phyloP scores from a whole-genome alignment of 2,888 invertebrate genomes.

The Heliconius ismenius region DNA sequence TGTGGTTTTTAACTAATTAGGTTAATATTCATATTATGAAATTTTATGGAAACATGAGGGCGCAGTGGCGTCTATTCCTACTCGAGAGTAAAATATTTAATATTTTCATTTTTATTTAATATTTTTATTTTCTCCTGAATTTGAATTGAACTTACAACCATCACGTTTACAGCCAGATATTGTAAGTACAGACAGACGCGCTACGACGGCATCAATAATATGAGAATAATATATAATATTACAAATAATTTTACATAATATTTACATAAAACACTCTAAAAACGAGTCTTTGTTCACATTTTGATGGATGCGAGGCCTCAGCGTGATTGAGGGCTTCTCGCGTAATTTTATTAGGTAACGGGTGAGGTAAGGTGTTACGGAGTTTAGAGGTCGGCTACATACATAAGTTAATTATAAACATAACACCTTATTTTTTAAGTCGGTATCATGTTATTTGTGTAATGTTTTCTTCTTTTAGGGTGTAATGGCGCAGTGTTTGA shows the following conservation, averaged over 20 bases:
- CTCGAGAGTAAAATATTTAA: no score
- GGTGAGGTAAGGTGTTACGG: constrained; percentile 26
- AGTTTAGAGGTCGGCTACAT: constrained; percentile 19
- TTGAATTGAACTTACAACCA: no score
- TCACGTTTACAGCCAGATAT: no score
- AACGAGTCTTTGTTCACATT: constrained; percentile 37
- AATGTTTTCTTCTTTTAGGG: neutral
- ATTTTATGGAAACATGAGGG: no score
- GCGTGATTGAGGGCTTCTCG: constrained; percentile 37
- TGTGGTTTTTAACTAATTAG: no score
- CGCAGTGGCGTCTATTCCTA: no score
- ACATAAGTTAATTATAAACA: constrained; percentile 14
- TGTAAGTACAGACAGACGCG: no score
- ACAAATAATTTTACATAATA: constrained; percentile 3
- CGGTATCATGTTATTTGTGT: neutral
- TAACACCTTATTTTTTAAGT: constrained; percentile 1
- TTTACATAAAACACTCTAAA: constrained; percentile 32
- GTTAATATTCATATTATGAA: no score
- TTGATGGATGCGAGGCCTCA: constrained; percentile 38
- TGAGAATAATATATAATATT: neutral
- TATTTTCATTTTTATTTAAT: no score
- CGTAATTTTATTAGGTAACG: constrained; percentile 39
- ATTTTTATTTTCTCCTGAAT: no score
- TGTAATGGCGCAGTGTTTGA: neutral
- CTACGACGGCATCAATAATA: neutral